Evolutionary conservation across 2,888 invertebrate genomes (phyloP), one percentile per base, ranked within the genome.

Genomic region (Lithophane leautieri): DNA sequence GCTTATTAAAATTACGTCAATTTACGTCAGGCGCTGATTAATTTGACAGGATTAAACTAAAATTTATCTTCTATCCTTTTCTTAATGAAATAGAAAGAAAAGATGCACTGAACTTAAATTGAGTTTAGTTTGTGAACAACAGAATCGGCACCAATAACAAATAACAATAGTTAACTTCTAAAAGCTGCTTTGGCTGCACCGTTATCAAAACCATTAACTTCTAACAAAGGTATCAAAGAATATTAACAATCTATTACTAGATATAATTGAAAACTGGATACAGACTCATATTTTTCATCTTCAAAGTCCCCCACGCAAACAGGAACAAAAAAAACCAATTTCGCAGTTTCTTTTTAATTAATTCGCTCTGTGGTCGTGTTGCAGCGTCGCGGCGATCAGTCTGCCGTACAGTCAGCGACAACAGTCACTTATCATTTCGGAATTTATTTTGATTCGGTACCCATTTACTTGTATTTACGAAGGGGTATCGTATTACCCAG

Each of bases 351-450:
- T 69, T 78, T 84, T 75, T 79, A 77, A 83, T 85, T 69, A 84
- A 82, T 86, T 82, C 80, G 63, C 68, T 76, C 40, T 65, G 78
- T 42, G 84, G 78, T 71, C 76, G 71, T 79, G 71, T 74, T 84
- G 73, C 74, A 73, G 73, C 54, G 47, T 42, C 50, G 71, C 68
- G 54, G 67, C 50, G 50, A 62, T 52, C 62, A 25, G 52, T 66
- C 71, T 77, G 47, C 12, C 22, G 40, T 67, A 75, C 50, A 50
- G 65, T 54, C 47, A 12, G 34, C n/a, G 42, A 58, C 47, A 81
- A 7, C 73, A 63, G 16, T 50, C 28, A 3, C 22, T 79, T 14
- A 14, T 7, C 28, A n/a, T 7, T 42, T 11, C 16, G 2, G 8
- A 25, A 58, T 60, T 40, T 58, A 58, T 58, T 56, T 25, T 56